These are phyloP conservation scores for Oasisia sp. DNA, from an alignment of 2,888 invertebrate species.

Conservation along the genomic window DNA sequence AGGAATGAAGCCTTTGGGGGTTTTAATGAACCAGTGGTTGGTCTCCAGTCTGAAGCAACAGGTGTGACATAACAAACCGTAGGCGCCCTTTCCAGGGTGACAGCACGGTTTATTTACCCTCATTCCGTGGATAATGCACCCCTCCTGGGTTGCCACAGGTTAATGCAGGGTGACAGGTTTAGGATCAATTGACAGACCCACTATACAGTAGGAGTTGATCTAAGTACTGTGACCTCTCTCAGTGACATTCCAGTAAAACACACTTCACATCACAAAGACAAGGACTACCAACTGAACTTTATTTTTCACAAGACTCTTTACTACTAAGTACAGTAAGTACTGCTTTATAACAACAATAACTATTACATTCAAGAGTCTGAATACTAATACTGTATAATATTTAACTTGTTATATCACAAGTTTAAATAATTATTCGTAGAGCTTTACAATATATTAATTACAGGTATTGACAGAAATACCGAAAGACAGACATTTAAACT, in stretches of 20 bases:
- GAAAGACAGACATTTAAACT: too few relatives aligned
- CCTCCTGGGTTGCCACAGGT: not conserved
- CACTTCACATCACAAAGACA: not conserved
- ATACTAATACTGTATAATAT: too few relatives aligned
- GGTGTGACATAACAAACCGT: not conserved
- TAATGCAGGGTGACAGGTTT: not conserved
- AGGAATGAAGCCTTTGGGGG: not conserved
- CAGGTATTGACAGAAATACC: too few relatives aligned
- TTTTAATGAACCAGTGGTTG: not conserved
- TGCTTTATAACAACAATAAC: too few relatives aligned
- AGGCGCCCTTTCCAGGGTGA: not conserved
- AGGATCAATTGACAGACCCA: conserved; percentile 17
- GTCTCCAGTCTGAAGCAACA: not conserved
- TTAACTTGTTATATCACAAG: too few relatives aligned
- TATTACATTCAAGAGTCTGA: too few relatives aligned
- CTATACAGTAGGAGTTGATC: not conserved
- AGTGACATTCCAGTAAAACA: not conserved
- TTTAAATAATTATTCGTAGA: too few relatives aligned
- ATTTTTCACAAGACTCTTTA: not conserved
- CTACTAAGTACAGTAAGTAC: too few relatives aligned
- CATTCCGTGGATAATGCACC: not conserved
- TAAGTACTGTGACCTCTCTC: not conserved
- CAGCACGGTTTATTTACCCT: not conserved
- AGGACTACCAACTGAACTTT: not conserved
- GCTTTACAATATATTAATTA: too few relatives aligned